Evolutionary conservation across 2,113 vertebrate species (phyloP).

Genomic region (Bos indicus): DNA sequence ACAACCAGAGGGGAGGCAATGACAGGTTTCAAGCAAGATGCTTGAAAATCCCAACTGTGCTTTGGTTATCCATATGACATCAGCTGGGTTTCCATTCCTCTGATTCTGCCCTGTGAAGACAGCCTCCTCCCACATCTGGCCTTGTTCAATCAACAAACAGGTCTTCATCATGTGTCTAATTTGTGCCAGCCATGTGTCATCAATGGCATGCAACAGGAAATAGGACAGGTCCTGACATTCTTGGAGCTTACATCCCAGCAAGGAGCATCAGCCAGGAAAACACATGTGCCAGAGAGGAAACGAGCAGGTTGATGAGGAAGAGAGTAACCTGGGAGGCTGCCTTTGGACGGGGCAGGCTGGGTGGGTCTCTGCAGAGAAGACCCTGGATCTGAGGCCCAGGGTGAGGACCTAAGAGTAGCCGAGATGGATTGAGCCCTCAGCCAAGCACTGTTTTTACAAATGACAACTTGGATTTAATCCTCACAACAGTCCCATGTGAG

Average conservation of each 20-base stretch:
- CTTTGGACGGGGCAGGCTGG: background rate
- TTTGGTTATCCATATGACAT: background rate
- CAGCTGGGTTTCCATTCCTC: background rate
- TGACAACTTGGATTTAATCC: background rate
- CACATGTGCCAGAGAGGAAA: background rate
- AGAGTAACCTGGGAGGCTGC: background rate
- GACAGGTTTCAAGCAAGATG: background rate
- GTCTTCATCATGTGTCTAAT: background rate
- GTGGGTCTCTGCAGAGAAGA: background rate
- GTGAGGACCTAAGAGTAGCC: background rate
- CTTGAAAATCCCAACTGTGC: background rate
- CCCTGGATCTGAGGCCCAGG: background rate
- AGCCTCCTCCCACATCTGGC: background rate
- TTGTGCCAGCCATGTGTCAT: background rate
- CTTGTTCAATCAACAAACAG: background rate
- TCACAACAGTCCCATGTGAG: background rate
- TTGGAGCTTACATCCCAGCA: background rate
- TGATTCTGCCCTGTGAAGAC: background rate
- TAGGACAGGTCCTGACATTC: background rate
- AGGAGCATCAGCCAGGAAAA: background rate
- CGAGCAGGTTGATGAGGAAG: background rate
- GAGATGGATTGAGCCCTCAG: background rate
- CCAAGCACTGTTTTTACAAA: background rate
- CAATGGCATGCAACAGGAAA: background rate
- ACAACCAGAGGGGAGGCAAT: background rate